Conservation (phyloP, 2,113 vertebrate species). For the Strix aluco region DNA sequence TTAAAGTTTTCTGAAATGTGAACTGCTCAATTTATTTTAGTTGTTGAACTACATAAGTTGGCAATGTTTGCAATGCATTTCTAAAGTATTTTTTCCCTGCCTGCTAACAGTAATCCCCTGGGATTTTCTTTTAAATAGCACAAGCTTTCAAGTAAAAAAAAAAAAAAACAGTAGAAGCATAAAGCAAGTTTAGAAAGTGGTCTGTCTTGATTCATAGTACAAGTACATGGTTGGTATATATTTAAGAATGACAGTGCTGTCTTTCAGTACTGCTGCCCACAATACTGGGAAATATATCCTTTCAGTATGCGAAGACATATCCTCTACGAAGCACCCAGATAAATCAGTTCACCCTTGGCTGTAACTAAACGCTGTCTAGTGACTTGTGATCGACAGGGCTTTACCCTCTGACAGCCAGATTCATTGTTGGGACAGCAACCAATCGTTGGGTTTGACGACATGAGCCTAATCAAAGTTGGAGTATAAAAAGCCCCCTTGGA, state of each 20-base stretch:
- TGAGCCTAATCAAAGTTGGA: constrained; percentile 88
- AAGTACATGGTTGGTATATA: background rate
- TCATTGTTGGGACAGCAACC: constrained; percentile 94
- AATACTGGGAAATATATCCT: constrained; percentile 63
- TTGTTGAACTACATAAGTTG: background rate
- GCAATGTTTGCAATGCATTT: background rate
- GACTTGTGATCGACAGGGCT: constrained; percentile 84
- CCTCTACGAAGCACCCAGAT: constrained; percentile 70
- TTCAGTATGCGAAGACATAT: constrained; percentile 60
- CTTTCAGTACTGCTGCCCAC: constrained; percentile 58
- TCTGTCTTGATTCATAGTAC: constrained; percentile 14
- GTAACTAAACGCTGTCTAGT: constrained; percentile 79
- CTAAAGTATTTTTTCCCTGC: background rate
- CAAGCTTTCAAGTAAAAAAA: background rate
- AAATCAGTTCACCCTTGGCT: constrained; percentile 78
- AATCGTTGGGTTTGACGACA: constrained; percentile 94
- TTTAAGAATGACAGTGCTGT: constrained; percentile 66
- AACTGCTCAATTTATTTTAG: background rate
- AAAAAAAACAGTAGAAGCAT: background rate
- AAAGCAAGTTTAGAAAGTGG: background rate
- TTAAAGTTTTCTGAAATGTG: background rate
- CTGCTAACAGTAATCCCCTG: background rate
- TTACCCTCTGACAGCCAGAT: constrained; percentile 89
- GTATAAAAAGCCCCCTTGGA: constrained; percentile 95
- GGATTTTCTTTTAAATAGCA: background rate